Percentiles rank a stretch among this genome's conserved stretches.
Conservation (phyloP, 2,797 vertebrate genomes). For the Pteropus rufus region DNA sequence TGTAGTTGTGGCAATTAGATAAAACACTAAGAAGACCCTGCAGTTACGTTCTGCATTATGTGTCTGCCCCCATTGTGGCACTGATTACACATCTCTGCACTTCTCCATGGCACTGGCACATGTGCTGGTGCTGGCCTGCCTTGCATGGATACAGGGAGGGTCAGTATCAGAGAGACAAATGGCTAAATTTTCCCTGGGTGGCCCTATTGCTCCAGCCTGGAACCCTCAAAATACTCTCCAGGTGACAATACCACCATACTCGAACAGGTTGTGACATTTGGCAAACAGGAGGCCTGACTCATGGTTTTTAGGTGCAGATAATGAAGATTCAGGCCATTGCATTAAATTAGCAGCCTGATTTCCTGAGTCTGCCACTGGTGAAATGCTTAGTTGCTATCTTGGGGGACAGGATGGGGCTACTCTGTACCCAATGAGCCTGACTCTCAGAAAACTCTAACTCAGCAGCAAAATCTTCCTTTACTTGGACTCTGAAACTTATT, state of each 20-base stretch:
- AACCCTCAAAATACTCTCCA: background rate
- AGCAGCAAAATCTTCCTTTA: background rate
- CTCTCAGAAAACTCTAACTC: background rate
- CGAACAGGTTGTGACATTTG: background rate
- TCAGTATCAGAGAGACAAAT: background rate
- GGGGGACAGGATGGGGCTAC: background rate
- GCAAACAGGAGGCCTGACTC: background rate
- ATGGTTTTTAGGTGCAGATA: background rate
- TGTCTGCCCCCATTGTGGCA: background rate
- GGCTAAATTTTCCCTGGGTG: background rate
- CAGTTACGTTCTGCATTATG: background rate
- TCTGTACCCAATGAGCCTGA: background rate
- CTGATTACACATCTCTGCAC: background rate
- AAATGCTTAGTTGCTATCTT: background rate
- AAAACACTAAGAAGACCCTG: background rate
- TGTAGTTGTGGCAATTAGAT: background rate
- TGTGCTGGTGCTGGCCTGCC: accelerated
- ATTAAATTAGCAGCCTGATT: background rate
- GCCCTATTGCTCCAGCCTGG: background rate
- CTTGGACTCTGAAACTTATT: background rate
- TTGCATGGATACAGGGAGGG: background rate
- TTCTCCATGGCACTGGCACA: accelerated
- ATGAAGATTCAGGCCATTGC: background rate
- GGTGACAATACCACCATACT: background rate
- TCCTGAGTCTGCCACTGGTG: background rate